phyloP scores from a whole-genome alignment of 2,113 vertebrate species.

The Corapipo altera region DNA sequence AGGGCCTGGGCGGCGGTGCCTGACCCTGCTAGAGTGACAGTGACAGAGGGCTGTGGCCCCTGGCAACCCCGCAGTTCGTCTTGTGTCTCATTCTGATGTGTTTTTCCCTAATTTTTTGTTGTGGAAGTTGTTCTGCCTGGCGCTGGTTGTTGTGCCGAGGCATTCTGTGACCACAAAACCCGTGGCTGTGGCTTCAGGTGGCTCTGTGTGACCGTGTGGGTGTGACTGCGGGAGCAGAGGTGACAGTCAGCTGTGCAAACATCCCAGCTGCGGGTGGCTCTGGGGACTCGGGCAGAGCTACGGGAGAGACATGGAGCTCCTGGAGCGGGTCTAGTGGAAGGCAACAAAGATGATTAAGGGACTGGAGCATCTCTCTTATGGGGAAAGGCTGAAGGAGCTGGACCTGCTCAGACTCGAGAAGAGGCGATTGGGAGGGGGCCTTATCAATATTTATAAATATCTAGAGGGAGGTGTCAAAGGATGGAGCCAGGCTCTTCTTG shows the following conservation, averaged over 20 bases:
- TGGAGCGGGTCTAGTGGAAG: accelerated
- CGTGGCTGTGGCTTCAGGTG: not conserved
- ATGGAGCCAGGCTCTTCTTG: not conserved
- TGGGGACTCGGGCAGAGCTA: not conserved
- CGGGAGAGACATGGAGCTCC: not conserved
- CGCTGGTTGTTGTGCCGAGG: not conserved
- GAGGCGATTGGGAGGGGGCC: not conserved
- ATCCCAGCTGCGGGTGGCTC: not conserved
- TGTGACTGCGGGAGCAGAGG: not conserved
- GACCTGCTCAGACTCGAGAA: not conserved
- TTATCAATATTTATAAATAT: not conserved
- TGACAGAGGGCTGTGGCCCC: accelerated
- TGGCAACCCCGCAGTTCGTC: accelerated
- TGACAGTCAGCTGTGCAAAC: no score
- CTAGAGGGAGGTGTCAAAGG: not conserved
- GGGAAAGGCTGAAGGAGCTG: not conserved
- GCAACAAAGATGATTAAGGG: not conserved
- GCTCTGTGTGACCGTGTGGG: accelerated
- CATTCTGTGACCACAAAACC: accelerated
- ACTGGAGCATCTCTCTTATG: not conserved
- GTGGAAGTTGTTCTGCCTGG: not conserved
- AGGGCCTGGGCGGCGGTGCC: not conserved
- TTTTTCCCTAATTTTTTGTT: accelerated
- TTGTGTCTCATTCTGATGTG: accelerated
- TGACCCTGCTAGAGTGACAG: not conserved